Evolutionary conservation across 2,113 vertebrate species (phyloP).

Genomic region (Hipposideros armiger): DNA sequence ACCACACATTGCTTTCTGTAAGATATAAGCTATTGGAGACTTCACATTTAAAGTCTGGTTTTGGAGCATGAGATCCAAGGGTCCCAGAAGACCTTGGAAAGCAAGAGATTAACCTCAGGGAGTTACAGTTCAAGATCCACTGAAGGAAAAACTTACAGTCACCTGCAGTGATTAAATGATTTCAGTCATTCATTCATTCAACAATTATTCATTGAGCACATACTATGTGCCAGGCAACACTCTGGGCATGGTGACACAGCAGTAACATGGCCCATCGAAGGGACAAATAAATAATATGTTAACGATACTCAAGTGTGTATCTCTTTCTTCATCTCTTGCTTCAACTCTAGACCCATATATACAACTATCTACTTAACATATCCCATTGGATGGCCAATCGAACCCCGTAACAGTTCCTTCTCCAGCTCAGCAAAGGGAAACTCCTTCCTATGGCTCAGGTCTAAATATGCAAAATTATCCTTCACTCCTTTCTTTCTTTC

Average conservation of each 20-base stretch:
- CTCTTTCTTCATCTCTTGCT: not conserved
- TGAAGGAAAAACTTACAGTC: not conserved
- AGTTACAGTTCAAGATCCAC: not conserved
- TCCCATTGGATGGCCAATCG: not conserved
- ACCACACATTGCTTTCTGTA: conserved; percentile 30
- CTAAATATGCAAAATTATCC: not conserved
- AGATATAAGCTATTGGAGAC: conserved; percentile 2
- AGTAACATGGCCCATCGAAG: not conserved
- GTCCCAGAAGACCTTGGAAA: not conserved
- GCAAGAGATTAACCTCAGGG: conserved; percentile 16
- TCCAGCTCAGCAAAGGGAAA: not conserved
- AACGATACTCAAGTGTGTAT: not conserved
- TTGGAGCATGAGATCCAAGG: not conserved
- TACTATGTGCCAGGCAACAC: not conserved
- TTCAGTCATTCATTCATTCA: not conserved
- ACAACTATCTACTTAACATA: not conserved
- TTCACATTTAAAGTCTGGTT: conserved; percentile 61
- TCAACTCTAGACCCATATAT: not conserved
- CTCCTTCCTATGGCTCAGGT: not conserved
- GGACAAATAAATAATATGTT: not conserved
- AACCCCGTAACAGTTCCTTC: not conserved
- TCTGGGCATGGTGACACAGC: not conserved
- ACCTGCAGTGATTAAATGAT: not conserved
- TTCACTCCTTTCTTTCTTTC: not conserved
- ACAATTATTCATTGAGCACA: not conserved